Percentiles rank a stretch among this genome's conserved stretches.
Conservation (phyloP, 2,797 vertebrate species). For the Hephaestus fuliginosus region DNA sequence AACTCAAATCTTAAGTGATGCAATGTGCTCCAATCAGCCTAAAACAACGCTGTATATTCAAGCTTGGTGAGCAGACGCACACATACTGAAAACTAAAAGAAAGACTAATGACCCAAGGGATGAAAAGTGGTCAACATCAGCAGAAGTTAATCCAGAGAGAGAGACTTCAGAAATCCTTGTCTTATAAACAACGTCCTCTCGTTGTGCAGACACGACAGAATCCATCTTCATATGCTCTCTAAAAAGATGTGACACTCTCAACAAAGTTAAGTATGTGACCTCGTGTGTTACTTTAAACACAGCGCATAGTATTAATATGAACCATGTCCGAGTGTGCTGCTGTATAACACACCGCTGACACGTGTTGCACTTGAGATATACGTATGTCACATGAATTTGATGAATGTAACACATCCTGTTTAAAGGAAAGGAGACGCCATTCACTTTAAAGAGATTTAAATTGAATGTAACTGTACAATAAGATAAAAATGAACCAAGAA, state of each 20-base stretch:
- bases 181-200: conserved; percentile 62
- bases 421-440: conserved; percentile 19
- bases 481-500: conserved; percentile 15
- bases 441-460: conserved; percentile 23
- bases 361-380: conserved; percentile 8
- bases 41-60: background rate
- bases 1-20: conserved; percentile 25
- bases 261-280: conserved; percentile 41
- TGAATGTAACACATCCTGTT: conserved; percentile 56
- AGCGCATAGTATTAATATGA: conserved; percentile 18
- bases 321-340: conserved; percentile 21
- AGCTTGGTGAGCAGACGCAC: conserved; percentile 1
- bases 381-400: conserved; percentile 42
- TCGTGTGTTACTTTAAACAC: conserved; percentile 49
- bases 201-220: background rate
- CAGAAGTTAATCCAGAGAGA: conserved; percentile 51
- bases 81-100: conserved; percentile 24
- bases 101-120: conserved; percentile 18
- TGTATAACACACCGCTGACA: conserved; percentile 17
- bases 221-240: conserved; percentile 54
- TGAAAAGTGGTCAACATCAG: conserved; percentile 48
- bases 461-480: background rate
- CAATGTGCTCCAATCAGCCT: background rate
- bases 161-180: conserved; percentile 45
- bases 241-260: conserved; percentile 60